Evolutionary conservation across 2,113 vertebrate species (phyloP).

Genomic region (Caretta caretta): DNA sequence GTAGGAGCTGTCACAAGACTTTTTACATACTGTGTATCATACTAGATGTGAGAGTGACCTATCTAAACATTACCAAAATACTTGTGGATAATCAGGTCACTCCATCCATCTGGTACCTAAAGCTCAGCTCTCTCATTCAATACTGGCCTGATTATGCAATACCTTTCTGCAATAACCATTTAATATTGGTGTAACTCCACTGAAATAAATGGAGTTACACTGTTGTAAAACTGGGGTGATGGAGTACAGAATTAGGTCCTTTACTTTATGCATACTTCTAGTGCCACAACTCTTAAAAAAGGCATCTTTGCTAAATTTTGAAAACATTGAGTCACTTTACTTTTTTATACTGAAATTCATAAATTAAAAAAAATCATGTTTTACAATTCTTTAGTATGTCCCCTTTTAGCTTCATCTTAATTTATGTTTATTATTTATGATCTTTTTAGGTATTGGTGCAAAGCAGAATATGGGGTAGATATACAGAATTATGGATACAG

Average conservation of each 20-base stretch:
- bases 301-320: background rate
- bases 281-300: background rate
- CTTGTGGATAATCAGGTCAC: conserved; percentile 23
- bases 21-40: conserved; percentile 59
- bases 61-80: conserved; percentile 33
- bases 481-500: background rate
- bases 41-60: conserved; percentile 56
- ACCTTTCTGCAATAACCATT: background rate
- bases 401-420: background rate
- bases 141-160: background rate
- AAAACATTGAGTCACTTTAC: background rate
- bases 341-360: background rate
- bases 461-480: background rate
- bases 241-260: background rate
- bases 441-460: background rate
- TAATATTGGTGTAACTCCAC: background rate
- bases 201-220: background rate
- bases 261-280: background rate
- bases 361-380: background rate
- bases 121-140: conserved; percentile 1
- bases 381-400: background rate
- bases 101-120: conserved; percentile 28
- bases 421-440: background rate
- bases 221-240: background rate
- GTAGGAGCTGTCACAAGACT: conserved; percentile 66